Conservation (phyloP, 92 coral and sea anemone species). For the Hydrozoanthus gracilis region DNA sequence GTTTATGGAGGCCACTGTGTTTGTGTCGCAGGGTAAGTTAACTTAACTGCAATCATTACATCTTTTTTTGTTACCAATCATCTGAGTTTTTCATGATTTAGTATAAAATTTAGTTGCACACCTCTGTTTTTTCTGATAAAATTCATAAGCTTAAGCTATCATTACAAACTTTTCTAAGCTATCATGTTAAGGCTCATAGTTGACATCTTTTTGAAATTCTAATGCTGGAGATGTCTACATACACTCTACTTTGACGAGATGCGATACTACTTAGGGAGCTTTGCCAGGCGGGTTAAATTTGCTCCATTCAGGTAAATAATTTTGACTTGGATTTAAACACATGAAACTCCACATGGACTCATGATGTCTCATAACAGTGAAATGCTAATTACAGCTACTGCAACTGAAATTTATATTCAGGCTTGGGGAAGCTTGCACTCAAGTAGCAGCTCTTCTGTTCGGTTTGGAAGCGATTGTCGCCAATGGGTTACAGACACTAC, state of each 20-base stretch:
- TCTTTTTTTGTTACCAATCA: no score
- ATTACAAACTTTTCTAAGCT: not conserved
- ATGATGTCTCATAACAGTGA: no score
- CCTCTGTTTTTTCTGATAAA: not conserved
- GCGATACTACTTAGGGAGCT: no score
- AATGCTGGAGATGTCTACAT: no score
- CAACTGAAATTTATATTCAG: not conserved
- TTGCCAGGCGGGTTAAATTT: no score
- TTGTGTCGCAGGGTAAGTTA: slow-evolving; percentile 51
- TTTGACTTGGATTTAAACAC: no score
- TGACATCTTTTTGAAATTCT: no score
- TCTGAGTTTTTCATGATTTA: not conserved
- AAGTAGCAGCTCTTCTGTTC: slow-evolving; percentile 46
- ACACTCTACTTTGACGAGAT: no score
- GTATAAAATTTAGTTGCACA: not conserved
- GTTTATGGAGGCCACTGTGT: slow-evolving; percentile 51
- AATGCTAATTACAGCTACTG: no score
- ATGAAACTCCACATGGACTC: no score
- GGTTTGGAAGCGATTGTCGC: slow-evolving; percentile 46
- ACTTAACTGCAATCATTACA: no score
- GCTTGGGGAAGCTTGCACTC: slow-evolving; percentile 51
- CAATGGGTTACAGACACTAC: slow-evolving; percentile 40
- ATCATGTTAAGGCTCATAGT: not conserved
- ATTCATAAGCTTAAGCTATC: not conserved
- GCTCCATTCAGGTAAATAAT: no score